Evolutionary conservation across 2,888 invertebrate genomes (phyloP), one percentile per base, ranked within the genome.

Genomic region (Melangyna quadrimaculata): DNA sequence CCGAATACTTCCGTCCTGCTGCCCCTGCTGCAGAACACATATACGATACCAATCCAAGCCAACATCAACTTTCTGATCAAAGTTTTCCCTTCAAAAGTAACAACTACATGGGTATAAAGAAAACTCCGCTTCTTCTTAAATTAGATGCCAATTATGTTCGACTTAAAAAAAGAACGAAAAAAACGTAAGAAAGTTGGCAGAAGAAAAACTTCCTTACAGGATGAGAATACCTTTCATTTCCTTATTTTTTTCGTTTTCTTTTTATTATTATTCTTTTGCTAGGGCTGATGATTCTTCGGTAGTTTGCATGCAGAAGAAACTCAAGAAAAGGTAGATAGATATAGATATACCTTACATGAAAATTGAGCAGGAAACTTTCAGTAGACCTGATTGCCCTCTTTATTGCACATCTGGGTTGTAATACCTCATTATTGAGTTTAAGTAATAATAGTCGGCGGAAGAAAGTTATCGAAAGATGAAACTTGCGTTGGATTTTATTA

Each of bases 371-470:
- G 77, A 81, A 84, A 86, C 48, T 86, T 86, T 81, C 55, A 37
- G 69, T 43, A 77, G 73, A 78, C 86, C 78, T 81, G 86, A 86
- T 86, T 86, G 86, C 63, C 63, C 77, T 81, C 78, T 81, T 86
- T 81, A 86, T 86, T 81, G 81, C 86, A 86, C 86, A 81, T 81
- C 86, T 81, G 86, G 77, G 86, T 71, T 86, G 86, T 86, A 86
- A 80, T 81, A 81, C 77, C 86, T 81, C 86, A 86, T 86, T 86
- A 86, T 81, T 86, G 81, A 73, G 81, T 78, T 77, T 72, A 73
- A 70, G 81, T 81, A 86, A 86, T 86, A 86, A 86, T 77, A 73
- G 80, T 73, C 63, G 77, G 19, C n/a, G 35, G 27, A 63, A 55
- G 24, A 81, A 81, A 81, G 63, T 77, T 81, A 81, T 65, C 77